Conservation (phyloP, 2,797 vertebrate genomes). For the Mormyrus hasselquistii region DNA sequence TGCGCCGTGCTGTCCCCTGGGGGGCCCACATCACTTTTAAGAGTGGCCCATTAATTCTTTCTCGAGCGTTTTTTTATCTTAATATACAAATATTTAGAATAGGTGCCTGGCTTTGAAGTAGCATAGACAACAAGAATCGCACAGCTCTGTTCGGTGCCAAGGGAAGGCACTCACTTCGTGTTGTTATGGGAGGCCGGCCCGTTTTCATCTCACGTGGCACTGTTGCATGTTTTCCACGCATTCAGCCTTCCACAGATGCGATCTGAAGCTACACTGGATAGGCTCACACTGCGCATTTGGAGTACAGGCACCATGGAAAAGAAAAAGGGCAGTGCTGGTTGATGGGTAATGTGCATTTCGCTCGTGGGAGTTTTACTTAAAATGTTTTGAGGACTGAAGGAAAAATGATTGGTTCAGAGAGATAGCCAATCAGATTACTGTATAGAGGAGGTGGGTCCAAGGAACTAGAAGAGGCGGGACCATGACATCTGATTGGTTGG, state of each 20-base stretch:
- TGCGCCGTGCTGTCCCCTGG: constrained; percentile 44
- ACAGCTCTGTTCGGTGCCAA: constrained; percentile 39
- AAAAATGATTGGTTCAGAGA: neutral
- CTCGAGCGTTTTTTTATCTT: constrained; percentile 41
- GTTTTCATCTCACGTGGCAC: constrained; percentile 49
- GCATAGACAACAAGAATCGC: constrained; percentile 44
- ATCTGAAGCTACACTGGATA: constrained; percentile 54
- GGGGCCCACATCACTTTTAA: constrained; percentile 42
- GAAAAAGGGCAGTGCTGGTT: neutral
- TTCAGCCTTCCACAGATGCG: constrained; percentile 38
- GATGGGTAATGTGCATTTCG: neutral
- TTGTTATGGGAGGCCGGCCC: constrained; percentile 30
- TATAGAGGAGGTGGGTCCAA: neutral
- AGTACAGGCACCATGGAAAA: neutral
- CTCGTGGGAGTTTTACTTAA: neutral
- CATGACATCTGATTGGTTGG: neutral
- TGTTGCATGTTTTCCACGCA: constrained; percentile 45
- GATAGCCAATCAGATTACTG: neutral
- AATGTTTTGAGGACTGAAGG: neutral
- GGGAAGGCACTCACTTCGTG: constrained; percentile 48
- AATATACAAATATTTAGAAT: constrained; percentile 61
- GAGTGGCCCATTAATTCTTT: constrained; percentile 43
- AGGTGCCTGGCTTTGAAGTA: constrained; percentile 54
- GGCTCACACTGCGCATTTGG: constrained; percentile 32
- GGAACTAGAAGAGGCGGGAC: neutral